Percentiles rank a stretch among this genome's conserved stretches.
These are phyloP conservation scores for Megaceryle alcyon DNA, from an alignment of 2,797 vertebrate species.

Conservation along the genomic window DNA sequence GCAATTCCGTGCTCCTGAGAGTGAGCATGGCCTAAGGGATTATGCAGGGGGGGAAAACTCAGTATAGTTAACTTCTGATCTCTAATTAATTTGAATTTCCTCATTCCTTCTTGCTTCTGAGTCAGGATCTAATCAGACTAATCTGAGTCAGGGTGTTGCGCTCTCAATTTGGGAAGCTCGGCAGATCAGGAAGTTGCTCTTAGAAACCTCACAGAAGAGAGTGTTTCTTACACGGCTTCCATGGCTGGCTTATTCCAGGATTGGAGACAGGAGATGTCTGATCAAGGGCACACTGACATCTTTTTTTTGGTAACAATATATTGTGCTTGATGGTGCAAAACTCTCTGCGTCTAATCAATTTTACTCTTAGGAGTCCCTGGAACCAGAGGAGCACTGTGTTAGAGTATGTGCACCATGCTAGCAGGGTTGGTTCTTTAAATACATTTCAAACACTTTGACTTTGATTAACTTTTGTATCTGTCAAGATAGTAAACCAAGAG, in stretches of 20 bases:
- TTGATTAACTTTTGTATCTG: not conserved
- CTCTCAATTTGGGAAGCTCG: not conserved
- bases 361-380: not conserved
- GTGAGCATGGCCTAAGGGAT: not conserved
- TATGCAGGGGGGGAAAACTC: not conserved
- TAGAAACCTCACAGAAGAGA: not conserved
- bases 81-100: not conserved
- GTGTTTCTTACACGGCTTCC: not conserved
- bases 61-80: not conserved
- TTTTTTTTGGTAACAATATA: not conserved
- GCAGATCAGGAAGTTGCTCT: not conserved
- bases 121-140: not conserved
- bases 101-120: not conserved
- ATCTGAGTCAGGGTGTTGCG: not conserved
- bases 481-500: conserved; percentile 18
- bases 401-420: not conserved
- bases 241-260: not conserved
- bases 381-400: not conserved
- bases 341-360: not conserved
- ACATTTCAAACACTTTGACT: not conserved
- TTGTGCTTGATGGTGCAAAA: not conserved
- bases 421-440: not conserved
- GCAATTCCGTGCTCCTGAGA: not conserved
- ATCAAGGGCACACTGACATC: not conserved
- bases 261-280: not conserved